Percentiles rank a stretch among this genome's conserved stretches.
phyloP scores from a whole-genome alignment of 2,888 invertebrate species.

The Drosophila nr. fundita region DNA sequence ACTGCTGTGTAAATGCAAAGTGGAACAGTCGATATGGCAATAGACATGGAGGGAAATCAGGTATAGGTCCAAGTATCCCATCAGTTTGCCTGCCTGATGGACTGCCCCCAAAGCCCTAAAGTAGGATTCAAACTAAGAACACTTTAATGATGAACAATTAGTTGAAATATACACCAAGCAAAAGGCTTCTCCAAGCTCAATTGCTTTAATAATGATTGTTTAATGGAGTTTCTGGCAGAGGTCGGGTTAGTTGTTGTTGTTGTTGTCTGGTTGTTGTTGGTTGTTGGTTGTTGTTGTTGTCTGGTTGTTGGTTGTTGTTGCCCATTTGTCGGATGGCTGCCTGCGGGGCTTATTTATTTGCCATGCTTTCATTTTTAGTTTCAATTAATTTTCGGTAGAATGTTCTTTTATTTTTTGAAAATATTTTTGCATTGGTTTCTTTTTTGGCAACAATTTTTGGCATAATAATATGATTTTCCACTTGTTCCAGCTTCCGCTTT shows the following conservation, averaged over 20 bases:
- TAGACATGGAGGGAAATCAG: background rate
- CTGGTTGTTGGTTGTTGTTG: background rate
- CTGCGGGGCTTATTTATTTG: constrained; percentile 37
- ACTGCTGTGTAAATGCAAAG: background rate
- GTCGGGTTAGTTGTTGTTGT: background rate
- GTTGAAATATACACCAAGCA: background rate
- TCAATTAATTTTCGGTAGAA: constrained; percentile 36
- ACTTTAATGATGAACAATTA: background rate
- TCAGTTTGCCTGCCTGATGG: background rate
- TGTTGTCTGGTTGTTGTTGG: background rate
- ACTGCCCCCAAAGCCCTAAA: background rate
- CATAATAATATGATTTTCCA: constrained; percentile 16
- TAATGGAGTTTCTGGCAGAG: background rate
- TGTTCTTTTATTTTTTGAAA: background rate
- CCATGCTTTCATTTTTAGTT: constrained; percentile 46
- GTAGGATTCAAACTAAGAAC: background rate
- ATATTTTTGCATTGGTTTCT: constrained; percentile 10
- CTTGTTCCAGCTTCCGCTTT: constrained; percentile 4
- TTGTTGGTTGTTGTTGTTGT: background rate
- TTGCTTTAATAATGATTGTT: background rate
- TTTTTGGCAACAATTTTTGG: constrained; percentile 22
- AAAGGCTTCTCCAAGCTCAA: background rate
- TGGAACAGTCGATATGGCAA: background rate
- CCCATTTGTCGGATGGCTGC: constrained; percentile 8
- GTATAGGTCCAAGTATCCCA: background rate